Conservation (phyloP, 2,888 invertebrate species). For the Noctua fimbriata region DNA sequence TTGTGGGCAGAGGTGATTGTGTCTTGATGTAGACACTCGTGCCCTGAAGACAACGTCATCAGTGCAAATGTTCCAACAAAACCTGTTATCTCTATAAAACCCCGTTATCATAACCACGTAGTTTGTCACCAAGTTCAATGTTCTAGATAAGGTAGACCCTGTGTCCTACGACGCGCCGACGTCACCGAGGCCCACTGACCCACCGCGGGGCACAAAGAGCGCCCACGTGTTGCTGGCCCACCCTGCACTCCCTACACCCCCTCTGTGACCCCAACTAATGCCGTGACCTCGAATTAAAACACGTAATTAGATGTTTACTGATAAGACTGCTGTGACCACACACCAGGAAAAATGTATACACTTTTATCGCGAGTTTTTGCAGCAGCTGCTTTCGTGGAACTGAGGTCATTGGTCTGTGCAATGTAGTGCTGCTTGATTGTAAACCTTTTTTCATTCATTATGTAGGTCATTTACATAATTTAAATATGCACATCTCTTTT, state of each 20-base stretch:
- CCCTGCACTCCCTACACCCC: constrained; percentile 1
- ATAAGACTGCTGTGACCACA: constrained; percentile 44
- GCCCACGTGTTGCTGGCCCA: constrained; percentile 56
- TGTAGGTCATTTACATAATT: not conserved
- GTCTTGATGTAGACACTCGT: not conserved
- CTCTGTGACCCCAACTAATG: constrained; percentile 1
- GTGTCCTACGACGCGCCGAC: not conserved
- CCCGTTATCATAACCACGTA: constrained; percentile 20
- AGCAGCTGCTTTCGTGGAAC: constrained; percentile 35
- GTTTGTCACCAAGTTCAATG: constrained; percentile 54
- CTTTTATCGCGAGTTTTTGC: constrained; percentile 25
- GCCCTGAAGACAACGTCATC: not conserved
- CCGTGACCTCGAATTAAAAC: constrained; percentile 44
- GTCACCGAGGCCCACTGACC: constrained; percentile 45
- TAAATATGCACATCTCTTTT: not conserved
- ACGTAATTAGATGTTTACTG: constrained; percentile 55
- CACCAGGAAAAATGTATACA: constrained; percentile 15
- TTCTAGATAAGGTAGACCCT: constrained; percentile 44
- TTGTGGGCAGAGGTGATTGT: not conserved
- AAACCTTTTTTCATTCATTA: not conserved
- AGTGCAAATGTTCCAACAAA: not conserved
- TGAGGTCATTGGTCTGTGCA: constrained; percentile 6
- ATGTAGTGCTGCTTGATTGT: not conserved
- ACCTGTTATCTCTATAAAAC: not conserved
- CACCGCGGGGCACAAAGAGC: constrained; percentile 31